Base-by-base conservation (phyloP, 2,113 vertebrate species). In the Cyrtonyx montezumae region DNA sequence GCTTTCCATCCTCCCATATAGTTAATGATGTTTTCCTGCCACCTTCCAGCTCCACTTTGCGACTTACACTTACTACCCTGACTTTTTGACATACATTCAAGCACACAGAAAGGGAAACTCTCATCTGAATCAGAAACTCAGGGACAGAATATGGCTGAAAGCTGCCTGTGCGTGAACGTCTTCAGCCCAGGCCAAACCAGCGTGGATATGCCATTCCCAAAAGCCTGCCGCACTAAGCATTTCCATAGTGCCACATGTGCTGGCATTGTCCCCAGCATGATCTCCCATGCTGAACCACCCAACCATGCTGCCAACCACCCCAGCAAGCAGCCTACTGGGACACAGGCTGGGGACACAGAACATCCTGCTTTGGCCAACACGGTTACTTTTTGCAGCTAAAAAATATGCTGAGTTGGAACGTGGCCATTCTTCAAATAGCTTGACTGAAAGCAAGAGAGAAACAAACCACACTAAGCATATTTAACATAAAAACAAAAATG, bases 131-230 rank as follows among this genome's bases (percentile, higher is more conserved):
- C 55, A 16, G 65, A 43, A 11, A 11, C 59, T 2, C 1, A 0
- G 1, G 8, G 22, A 8, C 28, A 61, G 20, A 46, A 34, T 8
- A 36, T 13, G 15, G 26, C 20, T 83, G n/a, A 18, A n/a, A 51
- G 13, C 0, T 30, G 40, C 6, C 25, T 1, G 2, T 1, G 12
- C 1, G 0, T 13, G 1, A 13, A 13, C 30, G 13, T 7, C 17
- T 48, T 30, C 53, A 36, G 55, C 36, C 8, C 30, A 15, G 68
- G 63, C 19, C 21, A 53, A 56, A 34, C 4, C 66, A 1, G 0
- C 2, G 5, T 0, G 16, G 70, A 55, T 13, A 1, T 1, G 26
- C 7, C 76, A 16, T 5, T 25, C 26, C 20, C 2, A 21, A 23
- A 13, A 74, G 11, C 36, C 65, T 8, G 30, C 21, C 40, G 30